Base-by-base conservation (phyloP, 2,113 vertebrate genomes). In the Donacobius atricapilla region DNA sequence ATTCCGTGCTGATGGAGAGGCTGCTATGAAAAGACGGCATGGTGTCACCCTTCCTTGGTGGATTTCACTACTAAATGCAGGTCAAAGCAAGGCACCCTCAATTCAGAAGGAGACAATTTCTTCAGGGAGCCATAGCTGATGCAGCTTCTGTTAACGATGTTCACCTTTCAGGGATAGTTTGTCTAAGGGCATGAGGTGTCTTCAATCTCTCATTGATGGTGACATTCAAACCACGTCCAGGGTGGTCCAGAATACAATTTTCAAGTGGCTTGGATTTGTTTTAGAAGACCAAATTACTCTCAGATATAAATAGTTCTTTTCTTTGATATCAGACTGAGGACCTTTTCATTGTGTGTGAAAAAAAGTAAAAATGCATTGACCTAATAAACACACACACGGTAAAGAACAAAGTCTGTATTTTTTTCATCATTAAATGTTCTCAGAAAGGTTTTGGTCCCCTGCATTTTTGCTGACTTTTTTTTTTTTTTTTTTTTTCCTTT, bases 61-160 rank as follows among this genome's bases (percentile, higher is more conserved):
- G 21, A 42, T 56, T 63, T 58, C 42, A 30, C 30, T 40, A 15
- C 18, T 22, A 65, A 86, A 77, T 11, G 19, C 15, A 39, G 33
- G 15, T 11, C 24, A 63, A 53, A 73, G 31, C 1, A 1, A 47
- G 30, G 23, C 23, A 33, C 10, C 24, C 12, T 27, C 0, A 0
- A 2, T 57, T 61, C 13, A 13, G 20, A 25, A 79, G 21, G 14
- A 66, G 19, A 45, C 1, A 2, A 31, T 53, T 69, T 73, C 8
- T 42, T 35, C 8, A 7, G 20, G 50, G 15, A 92, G 50, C 19
- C 20, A 31, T 5, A 14, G 50, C 19, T 89, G 25, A 45, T 37
- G 31, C 8, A 91, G 12, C 25, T 70, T 54, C 64, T 90, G 4
- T 37, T 48, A 25, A 37, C 6, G 3, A 9, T 85, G 31, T 21